Evolutionary conservation across 1,140 invertebrate species (phyloP).

Genomic region (Ylistrum balloti): DNA sequence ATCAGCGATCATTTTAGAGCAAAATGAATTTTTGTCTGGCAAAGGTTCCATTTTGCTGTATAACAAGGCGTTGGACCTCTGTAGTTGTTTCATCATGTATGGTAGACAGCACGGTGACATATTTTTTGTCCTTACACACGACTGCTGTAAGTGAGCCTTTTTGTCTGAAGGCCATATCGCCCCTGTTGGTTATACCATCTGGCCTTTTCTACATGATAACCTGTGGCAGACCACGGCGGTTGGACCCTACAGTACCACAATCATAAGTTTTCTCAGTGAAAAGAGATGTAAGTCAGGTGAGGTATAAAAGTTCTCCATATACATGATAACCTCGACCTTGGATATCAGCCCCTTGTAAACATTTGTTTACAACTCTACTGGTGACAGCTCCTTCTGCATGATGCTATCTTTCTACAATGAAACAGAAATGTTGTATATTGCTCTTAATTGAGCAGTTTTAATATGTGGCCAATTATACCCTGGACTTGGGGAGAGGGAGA

Average conservation of each 20-base stretch:
- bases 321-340: not conserved
- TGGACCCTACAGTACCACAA: conserved; percentile 29
- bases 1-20: not conserved
- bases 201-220: conserved; percentile 44
- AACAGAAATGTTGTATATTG: not conserved
- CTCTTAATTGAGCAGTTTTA: too few species aligned
- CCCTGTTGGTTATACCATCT: not conserved
- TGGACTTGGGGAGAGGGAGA: too few species aligned
- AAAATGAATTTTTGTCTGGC: not conserved
- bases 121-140: conserved; percentile 47
- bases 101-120: not conserved
- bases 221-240: not conserved
- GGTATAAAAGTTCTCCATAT: not conserved
- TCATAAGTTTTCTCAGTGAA: not conserved
- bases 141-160: not conserved
- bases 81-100: not conserved
- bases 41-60: conserved; percentile 19
- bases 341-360: not conserved
- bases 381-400: not conserved
- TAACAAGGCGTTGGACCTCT: not conserved
- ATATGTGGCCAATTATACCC: too few species aligned
- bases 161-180: conserved; percentile 41
- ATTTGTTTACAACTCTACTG: not conserved
- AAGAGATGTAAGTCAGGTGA: not conserved
- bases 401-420: not conserved